phyloP scores from a whole-genome alignment of 1,140 invertebrate species.

The Musca vetustissima region DNA sequence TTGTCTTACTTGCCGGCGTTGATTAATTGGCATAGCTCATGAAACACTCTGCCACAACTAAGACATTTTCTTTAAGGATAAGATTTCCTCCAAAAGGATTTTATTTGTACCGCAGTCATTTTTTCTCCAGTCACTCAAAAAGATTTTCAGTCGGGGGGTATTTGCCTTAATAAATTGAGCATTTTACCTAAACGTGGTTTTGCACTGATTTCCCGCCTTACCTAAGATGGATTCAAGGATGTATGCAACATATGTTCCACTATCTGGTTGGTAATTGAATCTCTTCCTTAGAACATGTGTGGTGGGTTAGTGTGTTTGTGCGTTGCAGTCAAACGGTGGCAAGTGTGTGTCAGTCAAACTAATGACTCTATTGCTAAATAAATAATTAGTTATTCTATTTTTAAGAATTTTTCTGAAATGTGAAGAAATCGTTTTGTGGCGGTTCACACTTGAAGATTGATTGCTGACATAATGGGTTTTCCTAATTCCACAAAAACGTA shows the following conservation, averaged over 20 bases:
- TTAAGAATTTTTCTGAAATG: not conserved
- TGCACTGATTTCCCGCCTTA: slow-evolving; percentile 4
- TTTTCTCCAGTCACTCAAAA: too few species aligned
- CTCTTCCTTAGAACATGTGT: not conserved
- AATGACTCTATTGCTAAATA: not conserved
- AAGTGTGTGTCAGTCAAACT: not conserved
- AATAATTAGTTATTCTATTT: slow-evolving; percentile 2
- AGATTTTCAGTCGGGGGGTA: not conserved
- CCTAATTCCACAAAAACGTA: too few species aligned
- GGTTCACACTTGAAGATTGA: too few species aligned
- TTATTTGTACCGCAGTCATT: too few species aligned
- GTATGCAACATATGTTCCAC: not conserved
- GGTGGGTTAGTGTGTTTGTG: not conserved
- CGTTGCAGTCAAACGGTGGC: not conserved
- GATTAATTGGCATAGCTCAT: too few species aligned
- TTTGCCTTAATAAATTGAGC: slow-evolving; percentile 10
- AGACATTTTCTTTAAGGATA: too few species aligned
- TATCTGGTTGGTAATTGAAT: not conserved
- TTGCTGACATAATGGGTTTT: too few species aligned
- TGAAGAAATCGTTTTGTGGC: too few species aligned
- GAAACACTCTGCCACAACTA: too few species aligned
- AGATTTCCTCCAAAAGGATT: too few species aligned
- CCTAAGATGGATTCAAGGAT: not conserved
- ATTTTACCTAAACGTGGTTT: slow-evolving; percentile 23
- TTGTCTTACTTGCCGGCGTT: too few species aligned